Evolutionary conservation across 2,797 vertebrate species (phyloP).

Genomic region (Myotis planiceps): DNA sequence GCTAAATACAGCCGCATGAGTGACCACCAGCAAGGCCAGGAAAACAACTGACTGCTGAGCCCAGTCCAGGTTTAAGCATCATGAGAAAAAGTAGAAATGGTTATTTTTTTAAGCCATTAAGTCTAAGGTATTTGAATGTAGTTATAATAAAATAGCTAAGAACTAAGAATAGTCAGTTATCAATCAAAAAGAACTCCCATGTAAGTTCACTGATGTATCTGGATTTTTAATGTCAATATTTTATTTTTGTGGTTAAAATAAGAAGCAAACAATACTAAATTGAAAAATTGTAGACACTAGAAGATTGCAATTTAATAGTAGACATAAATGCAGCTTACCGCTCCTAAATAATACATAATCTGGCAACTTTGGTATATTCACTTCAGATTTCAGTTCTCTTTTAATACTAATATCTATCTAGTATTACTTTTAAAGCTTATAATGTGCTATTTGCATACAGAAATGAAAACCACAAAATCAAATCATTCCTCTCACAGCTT

Average conservation of each 20-base stretch:
- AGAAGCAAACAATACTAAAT: background rate
- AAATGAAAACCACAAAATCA: slow-evolving; percentile 38
- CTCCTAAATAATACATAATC: slow-evolving; percentile 11
- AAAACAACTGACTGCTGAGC: background rate
- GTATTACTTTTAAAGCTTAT: background rate
- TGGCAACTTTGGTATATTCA: background rate
- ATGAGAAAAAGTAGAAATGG: background rate
- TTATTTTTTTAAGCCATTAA: background rate
- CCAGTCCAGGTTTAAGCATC: background rate
- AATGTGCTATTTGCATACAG: background rate
- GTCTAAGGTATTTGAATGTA: background rate
- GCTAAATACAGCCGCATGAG: background rate
- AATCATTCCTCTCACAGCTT: slow-evolving; percentile 25
- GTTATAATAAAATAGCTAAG: background rate
- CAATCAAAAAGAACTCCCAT: background rate
- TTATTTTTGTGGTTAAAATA: background rate
- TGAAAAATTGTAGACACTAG: background rate
- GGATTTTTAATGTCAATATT: background rate
- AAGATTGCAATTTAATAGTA: background rate
- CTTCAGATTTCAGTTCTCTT: background rate
- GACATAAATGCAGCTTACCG: background rate
- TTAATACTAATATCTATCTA: background rate
- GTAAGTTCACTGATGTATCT: background rate
- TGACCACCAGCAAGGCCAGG: background rate
- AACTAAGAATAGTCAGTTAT: background rate